phyloP scores from a whole-genome alignment of 2,888 invertebrate species.

The Drosophila tripunctata region DNA sequence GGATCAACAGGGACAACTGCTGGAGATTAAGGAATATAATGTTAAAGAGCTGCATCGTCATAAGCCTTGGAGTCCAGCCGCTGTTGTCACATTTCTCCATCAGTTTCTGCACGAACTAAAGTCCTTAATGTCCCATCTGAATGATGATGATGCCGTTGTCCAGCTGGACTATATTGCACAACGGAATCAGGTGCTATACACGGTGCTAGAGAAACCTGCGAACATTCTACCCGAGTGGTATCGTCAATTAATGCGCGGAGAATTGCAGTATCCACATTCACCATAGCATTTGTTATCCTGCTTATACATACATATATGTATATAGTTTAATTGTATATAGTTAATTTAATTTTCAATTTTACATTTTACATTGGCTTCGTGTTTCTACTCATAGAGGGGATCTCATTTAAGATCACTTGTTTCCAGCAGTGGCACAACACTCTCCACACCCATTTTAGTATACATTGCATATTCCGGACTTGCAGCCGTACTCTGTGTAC shows the following conservation, averaged over 20 bases:
- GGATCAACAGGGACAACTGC: slow-evolving; percentile 32
- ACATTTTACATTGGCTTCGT: neutral
- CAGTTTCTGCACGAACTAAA: slow-evolving; percentile 49
- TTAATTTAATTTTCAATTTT: neutral
- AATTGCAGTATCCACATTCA: neutral
- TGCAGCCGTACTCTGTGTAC: slow-evolving; percentile 24
- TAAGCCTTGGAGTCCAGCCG: slow-evolving; percentile 58
- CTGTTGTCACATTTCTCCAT: slow-evolving; percentile 46
- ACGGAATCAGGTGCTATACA: slow-evolving; percentile 3
- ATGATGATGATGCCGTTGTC: slow-evolving; percentile 41
- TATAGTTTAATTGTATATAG: slow-evolving; percentile 6
- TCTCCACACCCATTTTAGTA: slow-evolving; percentile 9
- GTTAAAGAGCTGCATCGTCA: slow-evolving; percentile 27
- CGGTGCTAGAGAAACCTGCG: slow-evolving; percentile 3
- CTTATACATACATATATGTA: no score
- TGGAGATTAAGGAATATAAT: slow-evolving; percentile 23
- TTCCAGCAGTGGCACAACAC: slow-evolving; percentile 55
- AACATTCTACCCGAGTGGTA: slow-evolving; percentile 59
- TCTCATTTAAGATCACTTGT: slow-evolving; percentile 56
- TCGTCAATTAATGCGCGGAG: slow-evolving; percentile 20
- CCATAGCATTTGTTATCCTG: no score
- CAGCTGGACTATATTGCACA: slow-evolving; percentile 34
- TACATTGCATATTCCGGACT: slow-evolving; percentile 32
- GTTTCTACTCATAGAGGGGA: no score
- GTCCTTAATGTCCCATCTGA: slow-evolving; percentile 33